These are phyloP conservation scores for Frankliniella fusca DNA, from an alignment of 2,888 invertebrate species.

Conservation along the genomic window DNA sequence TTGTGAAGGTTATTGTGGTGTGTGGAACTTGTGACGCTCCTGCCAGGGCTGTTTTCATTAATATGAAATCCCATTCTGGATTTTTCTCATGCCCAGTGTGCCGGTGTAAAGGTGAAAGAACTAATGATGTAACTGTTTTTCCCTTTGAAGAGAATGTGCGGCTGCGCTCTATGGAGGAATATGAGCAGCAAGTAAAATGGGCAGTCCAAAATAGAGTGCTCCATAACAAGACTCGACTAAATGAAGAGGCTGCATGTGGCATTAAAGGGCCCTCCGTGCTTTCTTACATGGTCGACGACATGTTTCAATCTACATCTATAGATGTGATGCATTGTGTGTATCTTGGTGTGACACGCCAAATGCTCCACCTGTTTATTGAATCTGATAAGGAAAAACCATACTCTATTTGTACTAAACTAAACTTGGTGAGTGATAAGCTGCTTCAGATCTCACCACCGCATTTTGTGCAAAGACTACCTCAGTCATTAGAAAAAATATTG, in stretches of 20 bases:
- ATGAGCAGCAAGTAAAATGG: not conserved
- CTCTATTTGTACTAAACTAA: not conserved
- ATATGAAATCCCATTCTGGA: not conserved
- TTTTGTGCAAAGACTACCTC: not conserved
- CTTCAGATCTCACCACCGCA: not conserved
- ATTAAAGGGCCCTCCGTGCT: not conserved
- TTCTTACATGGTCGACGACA: not conserved
- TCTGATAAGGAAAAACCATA: not conserved
- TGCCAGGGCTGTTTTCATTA: not conserved
- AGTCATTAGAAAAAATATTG: not conserved
- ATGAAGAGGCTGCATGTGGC: not conserved
- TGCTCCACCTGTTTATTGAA: not conserved
- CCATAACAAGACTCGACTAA: not conserved
- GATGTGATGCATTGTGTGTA: not conserved
- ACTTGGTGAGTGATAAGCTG: not conserved
- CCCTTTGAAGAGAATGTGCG: not conserved
- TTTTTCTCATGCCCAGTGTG: not conserved
- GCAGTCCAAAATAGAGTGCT: not conserved
- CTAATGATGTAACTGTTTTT: not conserved
- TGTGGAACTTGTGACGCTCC: not conserved
- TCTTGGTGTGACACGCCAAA: not conserved
- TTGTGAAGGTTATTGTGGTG: not conserved
- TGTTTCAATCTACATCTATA: not conserved
- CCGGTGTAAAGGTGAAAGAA: not conserved
- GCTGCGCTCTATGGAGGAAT: not conserved